Percentiles rank a stretch among this genome's conserved stretches.
Conservation (phyloP, 2,888 invertebrate genomes). For the Protonemura montana region DNA sequence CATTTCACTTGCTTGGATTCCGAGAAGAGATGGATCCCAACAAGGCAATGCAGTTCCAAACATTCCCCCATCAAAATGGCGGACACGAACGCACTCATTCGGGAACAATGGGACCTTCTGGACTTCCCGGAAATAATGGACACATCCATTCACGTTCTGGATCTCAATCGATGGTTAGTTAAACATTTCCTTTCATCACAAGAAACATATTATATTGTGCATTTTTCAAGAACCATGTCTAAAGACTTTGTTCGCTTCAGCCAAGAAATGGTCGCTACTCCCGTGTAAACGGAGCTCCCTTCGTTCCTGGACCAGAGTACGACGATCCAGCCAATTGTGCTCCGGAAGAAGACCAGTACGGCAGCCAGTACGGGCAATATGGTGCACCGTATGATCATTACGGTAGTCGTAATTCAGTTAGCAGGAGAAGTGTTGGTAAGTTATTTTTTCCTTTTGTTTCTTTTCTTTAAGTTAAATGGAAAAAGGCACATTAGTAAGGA, state of each 20-base stretch:
- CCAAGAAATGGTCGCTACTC: constrained; percentile 70
- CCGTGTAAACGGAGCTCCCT: constrained; percentile 73
- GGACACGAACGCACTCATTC: constrained; percentile 72
- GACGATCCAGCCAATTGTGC: constrained; percentile 93
- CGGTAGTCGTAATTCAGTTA: constrained; percentile 80
- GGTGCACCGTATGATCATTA: constrained; percentile 91
- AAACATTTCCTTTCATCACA: not conserved
- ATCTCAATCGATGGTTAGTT: constrained; percentile 84
- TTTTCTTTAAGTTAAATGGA: not conserved
- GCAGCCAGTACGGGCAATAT: constrained; percentile 81
- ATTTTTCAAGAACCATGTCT: too few species aligned
- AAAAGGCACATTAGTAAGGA: not conserved
- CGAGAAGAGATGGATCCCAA: constrained; percentile 94
- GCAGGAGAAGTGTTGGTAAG: constrained; percentile 54
- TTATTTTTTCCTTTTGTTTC: constrained; percentile 22
- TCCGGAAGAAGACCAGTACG: constrained; percentile 90
- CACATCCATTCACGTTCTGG: constrained; percentile 85
- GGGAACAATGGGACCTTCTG: constrained; percentile 83
- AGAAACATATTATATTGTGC: too few species aligned
- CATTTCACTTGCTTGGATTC: constrained; percentile 94
- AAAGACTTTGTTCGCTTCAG: not conserved
- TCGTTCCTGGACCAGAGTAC: constrained; percentile 77
- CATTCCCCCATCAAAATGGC: constrained; percentile 78
- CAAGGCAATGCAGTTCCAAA: constrained; percentile 89
- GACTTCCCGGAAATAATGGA: constrained; percentile 69